A percentile compares a stretch with the other conserved stretches of the same genome.
These are phyloP conservation scores for Periphyllus acericola DNA, from an alignment of 2,888 invertebrate species.

Conservation along the genomic window DNA sequence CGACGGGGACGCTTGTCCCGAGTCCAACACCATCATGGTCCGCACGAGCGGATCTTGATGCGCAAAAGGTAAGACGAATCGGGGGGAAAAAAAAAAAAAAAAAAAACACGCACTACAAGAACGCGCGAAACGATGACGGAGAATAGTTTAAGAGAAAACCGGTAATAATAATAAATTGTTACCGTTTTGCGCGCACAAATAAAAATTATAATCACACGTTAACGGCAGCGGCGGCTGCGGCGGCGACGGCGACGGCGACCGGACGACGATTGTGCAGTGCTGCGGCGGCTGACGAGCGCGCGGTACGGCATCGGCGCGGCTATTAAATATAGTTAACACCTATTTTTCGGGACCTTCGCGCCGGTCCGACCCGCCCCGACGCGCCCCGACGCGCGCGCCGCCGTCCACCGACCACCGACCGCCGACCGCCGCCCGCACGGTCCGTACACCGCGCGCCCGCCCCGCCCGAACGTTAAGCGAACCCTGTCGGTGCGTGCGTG, in stretches of 20 bases:
- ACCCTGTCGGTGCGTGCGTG: background rate
- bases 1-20: conserved; percentile 76
- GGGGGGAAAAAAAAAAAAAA: background rate
- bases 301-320: conserved; percentile 58
- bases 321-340: conserved; percentile 53
- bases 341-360: conserved; percentile 55
- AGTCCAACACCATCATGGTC: conserved; percentile 74
- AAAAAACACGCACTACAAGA: background rate
- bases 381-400: conserved; percentile 7
- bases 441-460: too few relatives aligned
- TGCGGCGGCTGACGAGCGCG: conserved; percentile 41
- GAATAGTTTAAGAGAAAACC: background rate
- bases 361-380: conserved; percentile 47
- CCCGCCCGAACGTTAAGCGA: background rate
- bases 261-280: conserved; percentile 1
- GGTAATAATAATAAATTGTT: background rate
- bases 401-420: background rate
- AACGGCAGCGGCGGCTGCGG: conserved; percentile 2
- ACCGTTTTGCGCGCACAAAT: too few relatives aligned
- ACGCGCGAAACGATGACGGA: too few relatives aligned
- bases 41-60: background rate
- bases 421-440: background rate
- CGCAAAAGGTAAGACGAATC: too few relatives aligned
- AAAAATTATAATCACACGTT: too few relatives aligned
- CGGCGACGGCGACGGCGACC: conserved; percentile 15